Percentiles rank a stretch among this genome's conserved stretches.
phyloP scores from a whole-genome alignment of 2,888 invertebrate species.

The Corbicula japonica region DNA sequence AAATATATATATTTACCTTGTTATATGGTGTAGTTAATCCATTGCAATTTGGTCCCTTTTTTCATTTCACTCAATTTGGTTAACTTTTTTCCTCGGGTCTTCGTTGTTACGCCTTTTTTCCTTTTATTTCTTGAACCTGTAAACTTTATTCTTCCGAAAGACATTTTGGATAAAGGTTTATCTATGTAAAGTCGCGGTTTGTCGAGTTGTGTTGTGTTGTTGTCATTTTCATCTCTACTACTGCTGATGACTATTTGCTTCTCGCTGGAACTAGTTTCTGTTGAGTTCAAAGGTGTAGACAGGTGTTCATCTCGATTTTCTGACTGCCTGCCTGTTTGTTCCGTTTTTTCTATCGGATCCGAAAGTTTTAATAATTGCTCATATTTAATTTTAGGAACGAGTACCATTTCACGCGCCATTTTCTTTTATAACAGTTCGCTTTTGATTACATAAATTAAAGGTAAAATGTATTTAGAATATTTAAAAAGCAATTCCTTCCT shows the following conservation, averaged over 20 bases:
- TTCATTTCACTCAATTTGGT: no score
- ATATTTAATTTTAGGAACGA: conserved; percentile 40
- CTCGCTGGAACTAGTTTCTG: background rate
- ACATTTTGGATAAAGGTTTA: conserved; percentile 43
- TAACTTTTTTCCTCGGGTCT: no score
- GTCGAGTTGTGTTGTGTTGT: background rate
- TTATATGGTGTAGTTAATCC: background rate
- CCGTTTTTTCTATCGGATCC: background rate
- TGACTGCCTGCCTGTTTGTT: background rate
- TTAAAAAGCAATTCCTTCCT: conserved; percentile 28
- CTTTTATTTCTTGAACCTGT: background rate
- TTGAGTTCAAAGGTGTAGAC: background rate
- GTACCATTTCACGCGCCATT: conserved; percentile 36
- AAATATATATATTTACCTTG: no score
- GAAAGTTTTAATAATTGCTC: conserved; percentile 28
- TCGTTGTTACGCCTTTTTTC: background rate
- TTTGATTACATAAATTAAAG: conserved; percentile 22
- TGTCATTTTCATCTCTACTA: background rate
- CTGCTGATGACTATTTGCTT: background rate
- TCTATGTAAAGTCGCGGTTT: conserved; percentile 34
- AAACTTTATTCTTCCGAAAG: background rate
- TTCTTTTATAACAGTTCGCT: conserved; percentile 17
- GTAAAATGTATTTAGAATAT: conserved; percentile 21
- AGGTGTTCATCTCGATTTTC: background rate
- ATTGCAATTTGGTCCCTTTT: no score